A percentile compares a stretch with the other conserved stretches of the same genome.
These are phyloP conservation scores for Drosophila eugracilis DNA, from an alignment of 1,140 invertebrate genomes.

Conservation along the genomic window DNA sequence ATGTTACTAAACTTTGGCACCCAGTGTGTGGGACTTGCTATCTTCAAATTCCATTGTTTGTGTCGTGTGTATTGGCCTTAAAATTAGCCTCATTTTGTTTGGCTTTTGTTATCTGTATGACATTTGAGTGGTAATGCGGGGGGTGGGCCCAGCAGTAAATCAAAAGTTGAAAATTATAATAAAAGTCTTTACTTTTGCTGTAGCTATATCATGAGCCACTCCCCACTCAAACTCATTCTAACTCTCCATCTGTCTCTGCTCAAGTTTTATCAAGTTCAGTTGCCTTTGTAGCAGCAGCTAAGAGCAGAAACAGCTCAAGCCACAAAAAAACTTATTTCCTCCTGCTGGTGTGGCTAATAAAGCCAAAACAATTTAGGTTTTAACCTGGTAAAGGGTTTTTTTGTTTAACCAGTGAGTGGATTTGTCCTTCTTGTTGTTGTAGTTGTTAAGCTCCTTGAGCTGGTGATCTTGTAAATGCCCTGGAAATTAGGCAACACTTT, in stretches of 20 bases:
- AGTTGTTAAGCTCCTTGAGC: conserved; percentile 35
- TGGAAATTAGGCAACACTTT: conserved; percentile 76
- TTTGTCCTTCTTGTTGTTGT: conserved; percentile 44
- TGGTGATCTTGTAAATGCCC: conserved; percentile 71
- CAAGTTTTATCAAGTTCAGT: conserved; percentile 79
- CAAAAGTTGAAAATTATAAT: conserved; percentile 84
- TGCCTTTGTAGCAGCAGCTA: no score
- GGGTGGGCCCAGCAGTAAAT: conserved; percentile 66
- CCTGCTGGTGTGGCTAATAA: conserved; percentile 68
- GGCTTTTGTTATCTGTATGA: conserved; percentile 59
- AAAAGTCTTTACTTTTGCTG: conserved; percentile 78
- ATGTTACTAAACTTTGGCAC: conserved; percentile 73
- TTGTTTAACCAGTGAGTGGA: conserved; percentile 69
- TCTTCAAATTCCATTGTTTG: conserved; percentile 50
- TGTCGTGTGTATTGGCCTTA: conserved; percentile 44
- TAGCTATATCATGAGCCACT: conserved; percentile 65
- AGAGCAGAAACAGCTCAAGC: conserved; percentile 73
- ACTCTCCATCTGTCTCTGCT: conserved; percentile 37
- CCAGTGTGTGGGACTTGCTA: conserved; percentile 72
- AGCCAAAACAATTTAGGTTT: conserved; percentile 80
- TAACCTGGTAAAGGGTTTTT: conserved; percentile 83
- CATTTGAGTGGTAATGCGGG: conserved; percentile 13
- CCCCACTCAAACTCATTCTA: neutral
- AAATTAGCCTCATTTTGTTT: conserved; percentile 80
- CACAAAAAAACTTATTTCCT: conserved; percentile 73